A percentile compares a stretch with the other conserved stretches of the same genome.
phyloP scores from a whole-genome alignment of 2,113 vertebrate genomes.

The Callopanchax toddi region DNA sequence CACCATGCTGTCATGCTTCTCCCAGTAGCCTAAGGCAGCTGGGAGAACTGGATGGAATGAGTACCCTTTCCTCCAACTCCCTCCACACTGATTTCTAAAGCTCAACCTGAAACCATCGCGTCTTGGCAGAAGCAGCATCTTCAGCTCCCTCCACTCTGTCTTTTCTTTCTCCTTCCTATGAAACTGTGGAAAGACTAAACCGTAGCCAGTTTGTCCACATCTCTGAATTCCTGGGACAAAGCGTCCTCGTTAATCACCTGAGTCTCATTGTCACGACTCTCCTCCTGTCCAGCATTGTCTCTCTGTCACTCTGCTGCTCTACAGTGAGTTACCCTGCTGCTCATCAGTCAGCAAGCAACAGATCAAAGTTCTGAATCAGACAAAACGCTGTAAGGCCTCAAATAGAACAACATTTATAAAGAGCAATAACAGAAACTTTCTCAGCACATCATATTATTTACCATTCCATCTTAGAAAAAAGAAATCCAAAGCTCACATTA shows the following conservation, averaged over 20 bases:
- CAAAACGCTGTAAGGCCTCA: no score
- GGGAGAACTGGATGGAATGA: slow-evolving; percentile 24
- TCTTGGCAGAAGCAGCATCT: slow-evolving; percentile 65
- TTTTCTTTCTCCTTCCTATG: slow-evolving; percentile 77
- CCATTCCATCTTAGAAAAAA: no score
- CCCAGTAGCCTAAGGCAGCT: slow-evolving; percentile 40
- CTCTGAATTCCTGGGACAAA: slow-evolving; percentile 55
- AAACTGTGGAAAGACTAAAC: slow-evolving; percentile 60
- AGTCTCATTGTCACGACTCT: slow-evolving; percentile 45
- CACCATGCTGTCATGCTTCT: slow-evolving; percentile 30
- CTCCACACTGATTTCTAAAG: slow-evolving; percentile 40
- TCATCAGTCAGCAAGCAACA: slow-evolving; percentile 25
- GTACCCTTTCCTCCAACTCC: slow-evolving; percentile 28
- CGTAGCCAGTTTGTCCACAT: slow-evolving; percentile 57
- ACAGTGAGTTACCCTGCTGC: slow-evolving; percentile 32
- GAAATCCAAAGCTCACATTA: no score
- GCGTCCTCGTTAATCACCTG: slow-evolving; percentile 52
- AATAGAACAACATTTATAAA: no score
- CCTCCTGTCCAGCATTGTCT: no score
- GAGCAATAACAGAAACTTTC: no score
- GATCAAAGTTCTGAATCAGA: slow-evolving; percentile 30
- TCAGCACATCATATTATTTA: no score
- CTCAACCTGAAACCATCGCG: slow-evolving; percentile 52
- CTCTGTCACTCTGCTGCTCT: no score
- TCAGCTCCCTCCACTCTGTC: slow-evolving; percentile 24